These are phyloP conservation scores for Pionites leucogaster DNA, from an alignment of 2,113 vertebrate species.

Conservation along the genomic window DNA sequence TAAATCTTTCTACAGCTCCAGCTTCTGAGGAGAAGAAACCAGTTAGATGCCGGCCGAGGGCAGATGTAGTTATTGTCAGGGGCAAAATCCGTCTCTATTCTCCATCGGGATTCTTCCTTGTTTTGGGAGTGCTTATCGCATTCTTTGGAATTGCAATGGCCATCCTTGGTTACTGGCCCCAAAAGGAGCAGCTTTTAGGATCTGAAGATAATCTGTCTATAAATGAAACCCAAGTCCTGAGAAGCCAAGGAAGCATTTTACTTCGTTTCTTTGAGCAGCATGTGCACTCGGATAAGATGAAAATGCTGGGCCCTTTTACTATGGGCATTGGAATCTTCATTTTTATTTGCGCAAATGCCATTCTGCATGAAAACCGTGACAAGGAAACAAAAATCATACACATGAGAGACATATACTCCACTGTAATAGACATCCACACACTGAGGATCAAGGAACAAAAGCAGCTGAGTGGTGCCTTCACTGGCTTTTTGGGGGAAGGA, in stretches of 20 bases:
- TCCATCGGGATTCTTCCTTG: constrained; percentile 93
- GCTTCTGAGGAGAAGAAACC: constrained; percentile 77
- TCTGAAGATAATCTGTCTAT: constrained; percentile 55
- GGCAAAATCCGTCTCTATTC: constrained; percentile 95
- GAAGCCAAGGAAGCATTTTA: constrained; percentile 75
- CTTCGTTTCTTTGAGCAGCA: constrained; percentile 91
- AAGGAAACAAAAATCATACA: constrained; percentile 99
- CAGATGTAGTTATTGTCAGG: constrained; percentile 92
- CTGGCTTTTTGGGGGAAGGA: constrained; percentile 70
- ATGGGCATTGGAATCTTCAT: constrained; percentile 99
- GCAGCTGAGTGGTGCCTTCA: constrained; percentile 77
- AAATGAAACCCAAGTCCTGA: constrained; percentile 71
- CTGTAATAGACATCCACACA: constrained; percentile 96
- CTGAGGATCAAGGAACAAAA: constrained; percentile 88
- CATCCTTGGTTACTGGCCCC: constrained; percentile 96
- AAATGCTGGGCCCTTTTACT: constrained; percentile 97
- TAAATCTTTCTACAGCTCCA: constrained; percentile 66
- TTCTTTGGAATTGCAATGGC: constrained; percentile 94
- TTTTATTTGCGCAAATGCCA: constrained; percentile 97
- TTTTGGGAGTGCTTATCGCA: constrained; percentile 89
- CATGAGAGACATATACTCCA: constrained; percentile 99
- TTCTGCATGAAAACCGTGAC: constrained; percentile 97
- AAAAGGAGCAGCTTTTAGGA: constrained; percentile 75
- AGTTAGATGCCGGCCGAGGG: constrained; percentile 82
- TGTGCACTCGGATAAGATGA: constrained; percentile 94